phyloP scores from a whole-genome alignment of 2,113 vertebrate genomes.

The Clinocottus analis region DNA sequence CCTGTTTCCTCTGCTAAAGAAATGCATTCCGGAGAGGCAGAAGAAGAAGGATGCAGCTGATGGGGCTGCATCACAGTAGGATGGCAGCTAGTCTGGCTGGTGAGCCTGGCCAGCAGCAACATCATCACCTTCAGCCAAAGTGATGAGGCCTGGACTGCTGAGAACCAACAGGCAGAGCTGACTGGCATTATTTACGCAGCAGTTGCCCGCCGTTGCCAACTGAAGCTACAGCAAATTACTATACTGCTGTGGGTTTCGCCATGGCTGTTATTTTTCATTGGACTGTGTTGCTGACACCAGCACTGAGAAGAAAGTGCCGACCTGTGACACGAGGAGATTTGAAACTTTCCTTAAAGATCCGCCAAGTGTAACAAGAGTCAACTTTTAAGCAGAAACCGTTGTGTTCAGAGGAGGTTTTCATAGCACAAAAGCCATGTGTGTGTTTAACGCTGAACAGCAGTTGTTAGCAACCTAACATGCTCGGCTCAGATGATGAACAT shows the following conservation, averaged over 20 bases:
- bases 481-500: background rate
- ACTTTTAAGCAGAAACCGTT: no score
- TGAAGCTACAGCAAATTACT: conserved; percentile 29
- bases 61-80: conserved; percentile 15
- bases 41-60: background rate
- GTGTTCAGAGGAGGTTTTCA: background rate
- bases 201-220: conserved; percentile 18
- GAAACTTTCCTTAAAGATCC: conserved; percentile 19
- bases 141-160: conserved; percentile 35
- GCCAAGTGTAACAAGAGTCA: background rate
- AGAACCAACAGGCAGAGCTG: conserved; percentile 38
- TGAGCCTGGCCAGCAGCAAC: conserved; percentile 4
- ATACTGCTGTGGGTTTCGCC: conserved; percentile 19
- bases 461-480: background rate
- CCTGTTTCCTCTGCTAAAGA: conserved; percentile 9
- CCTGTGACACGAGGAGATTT: conserved; percentile 2
- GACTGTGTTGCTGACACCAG: conserved; percentile 28
- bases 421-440: background rate
- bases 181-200: conserved; percentile 36
- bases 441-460: no score
- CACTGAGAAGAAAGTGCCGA: conserved; percentile 7
- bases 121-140: conserved; percentile 17
- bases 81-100: conserved; percentile 8
- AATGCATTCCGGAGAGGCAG: conserved; percentile 9
- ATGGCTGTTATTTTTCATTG: conserved; percentile 16